Evolutionary conservation across 1,140 invertebrate species (phyloP), one percentile per base, ranked within the genome.

Genomic region (Aradophagus sp.): DNA sequence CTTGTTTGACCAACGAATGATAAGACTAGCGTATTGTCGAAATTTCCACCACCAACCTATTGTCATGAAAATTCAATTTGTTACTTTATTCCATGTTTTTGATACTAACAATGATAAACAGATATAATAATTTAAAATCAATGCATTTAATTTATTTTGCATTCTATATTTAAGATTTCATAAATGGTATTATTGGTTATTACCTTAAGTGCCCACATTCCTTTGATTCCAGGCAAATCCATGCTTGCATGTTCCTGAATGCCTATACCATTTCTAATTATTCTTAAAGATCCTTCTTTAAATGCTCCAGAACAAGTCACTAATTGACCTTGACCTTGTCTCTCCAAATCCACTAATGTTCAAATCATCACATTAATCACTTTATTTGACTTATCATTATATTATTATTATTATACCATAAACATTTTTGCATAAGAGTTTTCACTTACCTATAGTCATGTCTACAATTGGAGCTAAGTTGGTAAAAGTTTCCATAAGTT

Each of bases 201-300:
- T 8, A 74, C 88, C 66, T 93, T 93, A 5, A 98, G 86, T 0
- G 96, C 93, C 96, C 96, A 98, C 89, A 98, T 96, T 52, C 96
- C 97, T 87, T 98, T 99, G 39, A 99, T 98, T 17, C 97, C 96
- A 10, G 94, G 91, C 48, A 99, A 87, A 88, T 99, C 98, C 73
- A 99, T 98, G 38, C 92, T 96, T 0, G 97, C 97, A 84, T 97
- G 94, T 83, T 99, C 97, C 80, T 98, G 95, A 44, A 99, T 98
- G 2, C 97, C 97, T 80, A 99, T 98, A 1, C 97, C 97, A 86
- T 98, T 98, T 61, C 97, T 89, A 47, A 99, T 99, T 38, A 99
- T 98, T 38, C 97, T 89, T 10, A 99, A 87, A 0, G 97, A 98
- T 0, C 98, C 98, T 87, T 99, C 97, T 85, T 99, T 98, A 79